A percentile compares a stretch with the other conserved stretches of the same genome.
Conservation (phyloP, 2,888 invertebrate species). For the Drosophila greeni region DNA sequence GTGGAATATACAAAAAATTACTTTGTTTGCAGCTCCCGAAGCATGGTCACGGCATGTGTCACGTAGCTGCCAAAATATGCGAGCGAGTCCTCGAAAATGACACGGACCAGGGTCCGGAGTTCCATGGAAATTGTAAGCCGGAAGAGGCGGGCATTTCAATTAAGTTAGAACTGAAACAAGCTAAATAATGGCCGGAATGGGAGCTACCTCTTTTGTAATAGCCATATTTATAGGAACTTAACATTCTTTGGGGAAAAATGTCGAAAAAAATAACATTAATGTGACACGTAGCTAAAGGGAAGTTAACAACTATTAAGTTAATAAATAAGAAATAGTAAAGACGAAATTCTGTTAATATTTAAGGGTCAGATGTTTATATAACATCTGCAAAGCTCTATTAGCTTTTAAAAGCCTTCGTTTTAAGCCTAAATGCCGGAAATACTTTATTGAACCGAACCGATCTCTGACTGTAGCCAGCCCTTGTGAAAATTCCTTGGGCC, state of each 20-base stretch:
- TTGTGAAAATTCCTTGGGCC: slow-evolving; percentile 1
- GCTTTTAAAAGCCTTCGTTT: background rate
- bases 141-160: slow-evolving; percentile 58
- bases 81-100: slow-evolving; percentile 57
- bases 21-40: slow-evolving; percentile 59
- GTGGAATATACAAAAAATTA: slow-evolving; percentile 48
- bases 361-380: background rate
- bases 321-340: background rate
- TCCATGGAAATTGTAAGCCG: slow-evolving; percentile 12
- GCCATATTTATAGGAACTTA: slow-evolving; percentile 2
- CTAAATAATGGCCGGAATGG: slow-evolving; percentile 7
- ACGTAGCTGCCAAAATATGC: slow-evolving; percentile 63
- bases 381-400: background rate
- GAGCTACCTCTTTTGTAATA: slow-evolving; percentile 6
- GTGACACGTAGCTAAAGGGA: background rate
- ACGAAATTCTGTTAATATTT: background rate
- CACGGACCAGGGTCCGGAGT: slow-evolving; percentile 24
- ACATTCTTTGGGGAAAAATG: background rate
- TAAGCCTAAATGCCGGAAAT: background rate
- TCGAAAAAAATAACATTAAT: background rate
- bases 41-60: slow-evolving; percentile 54
- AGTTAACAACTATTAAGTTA: background rate
- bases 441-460: background rate
- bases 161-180: slow-evolving; percentile 52
- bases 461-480: background rate